phyloP scores from a whole-genome alignment of 2,797 vertebrate species.

The Muscicapa comitata region DNA sequence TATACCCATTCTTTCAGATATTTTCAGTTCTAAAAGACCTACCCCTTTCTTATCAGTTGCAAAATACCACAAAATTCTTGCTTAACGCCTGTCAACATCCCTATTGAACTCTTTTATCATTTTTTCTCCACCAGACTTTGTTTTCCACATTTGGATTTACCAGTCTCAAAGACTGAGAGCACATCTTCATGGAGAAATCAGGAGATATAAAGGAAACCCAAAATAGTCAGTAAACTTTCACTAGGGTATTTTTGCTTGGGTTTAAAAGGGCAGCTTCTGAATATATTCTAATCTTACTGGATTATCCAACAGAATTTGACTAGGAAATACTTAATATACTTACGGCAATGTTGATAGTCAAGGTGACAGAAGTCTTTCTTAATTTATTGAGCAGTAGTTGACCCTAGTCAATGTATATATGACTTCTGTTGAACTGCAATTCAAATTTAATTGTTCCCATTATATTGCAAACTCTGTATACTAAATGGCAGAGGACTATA shows the following conservation, averaged over 20 bases:
- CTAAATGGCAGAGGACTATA: neutral
- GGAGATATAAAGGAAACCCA: neutral
- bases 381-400: neutral
- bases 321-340: neutral
- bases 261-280: neutral
- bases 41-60: neutral
- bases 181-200: neutral
- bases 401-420: neutral
- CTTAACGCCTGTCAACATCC: neutral
- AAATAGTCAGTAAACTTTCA: neutral
- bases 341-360: neutral
- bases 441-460: neutral
- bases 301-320: neutral
- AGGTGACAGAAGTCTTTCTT: neutral
- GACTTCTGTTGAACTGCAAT: neutral
- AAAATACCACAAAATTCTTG: slow-evolving; percentile 3
- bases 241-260: neutral
- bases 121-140: neutral
- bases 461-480: neutral
- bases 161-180: neutral
- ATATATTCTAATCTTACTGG: neutral
- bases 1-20: neutral
- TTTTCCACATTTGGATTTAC: neutral
- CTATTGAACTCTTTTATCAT: neutral
- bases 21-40: neutral